Evolutionary conservation across 2,113 vertebrate genomes (phyloP).

Genomic region (Herpailurus yagouaroundi): DNA sequence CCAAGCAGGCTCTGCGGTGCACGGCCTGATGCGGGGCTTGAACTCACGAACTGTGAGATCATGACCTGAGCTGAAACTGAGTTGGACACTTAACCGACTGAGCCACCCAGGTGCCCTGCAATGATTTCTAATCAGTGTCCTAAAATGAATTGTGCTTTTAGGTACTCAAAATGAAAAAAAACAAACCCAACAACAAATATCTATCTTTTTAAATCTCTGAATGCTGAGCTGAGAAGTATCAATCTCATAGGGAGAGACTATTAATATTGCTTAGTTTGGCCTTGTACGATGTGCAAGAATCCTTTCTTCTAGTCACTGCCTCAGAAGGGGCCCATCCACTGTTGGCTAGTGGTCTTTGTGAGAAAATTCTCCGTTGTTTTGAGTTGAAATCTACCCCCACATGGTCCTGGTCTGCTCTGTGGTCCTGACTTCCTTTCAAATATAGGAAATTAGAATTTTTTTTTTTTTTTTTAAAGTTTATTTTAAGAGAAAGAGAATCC

Average conservation of each 20-base stretch:
- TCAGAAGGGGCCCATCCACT: not conserved
- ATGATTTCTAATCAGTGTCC: not conserved
- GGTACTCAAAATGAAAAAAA: not conserved
- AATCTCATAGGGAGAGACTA: not conserved
- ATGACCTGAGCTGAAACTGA: not conserved
- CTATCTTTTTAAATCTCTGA: not conserved
- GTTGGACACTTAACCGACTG: not conserved
- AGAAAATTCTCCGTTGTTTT: not conserved
- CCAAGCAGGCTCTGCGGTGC: not conserved
- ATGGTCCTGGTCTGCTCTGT: not conserved
- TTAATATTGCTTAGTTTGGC: not conserved
- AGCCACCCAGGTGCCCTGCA: not conserved
- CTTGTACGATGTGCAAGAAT: not conserved
- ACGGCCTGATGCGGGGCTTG: not conserved
- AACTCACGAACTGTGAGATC: not conserved
- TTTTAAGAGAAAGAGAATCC: too few relatives aligned
- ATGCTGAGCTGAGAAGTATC: not conserved
- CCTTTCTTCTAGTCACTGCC: not conserved
- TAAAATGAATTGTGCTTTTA: conserved; percentile 12
- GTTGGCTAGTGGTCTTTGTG: not conserved
- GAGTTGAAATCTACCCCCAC: not conserved
- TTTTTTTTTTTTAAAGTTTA: too few relatives aligned
- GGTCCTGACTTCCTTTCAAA: not conserved
- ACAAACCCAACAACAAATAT: not conserved
- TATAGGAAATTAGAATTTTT: not conserved